Percentiles rank a stretch among this genome's conserved stretches.
Conservation (phyloP, 2,797 vertebrate species). For the Valencia hispanica region DNA sequence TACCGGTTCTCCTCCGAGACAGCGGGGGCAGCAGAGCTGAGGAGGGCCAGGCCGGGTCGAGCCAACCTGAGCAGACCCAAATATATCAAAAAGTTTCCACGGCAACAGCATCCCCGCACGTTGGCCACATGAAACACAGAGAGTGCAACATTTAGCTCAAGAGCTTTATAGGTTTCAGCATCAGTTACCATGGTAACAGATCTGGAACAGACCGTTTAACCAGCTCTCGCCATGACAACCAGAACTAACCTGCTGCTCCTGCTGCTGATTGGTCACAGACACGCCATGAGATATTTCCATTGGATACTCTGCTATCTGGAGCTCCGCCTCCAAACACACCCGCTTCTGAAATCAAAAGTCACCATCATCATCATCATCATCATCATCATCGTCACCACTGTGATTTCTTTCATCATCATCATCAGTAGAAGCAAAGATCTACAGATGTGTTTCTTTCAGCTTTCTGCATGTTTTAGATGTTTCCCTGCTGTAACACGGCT, state of each 20-base stretch:
- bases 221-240: neutral
- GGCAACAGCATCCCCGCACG: neutral
- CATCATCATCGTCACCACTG: too few species aligned
- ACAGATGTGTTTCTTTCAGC: neutral
- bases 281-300: conserved; percentile 48
- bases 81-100: neutral
- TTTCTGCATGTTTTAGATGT: too few species aligned
- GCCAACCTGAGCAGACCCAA: conserved; percentile 20
- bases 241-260: conserved; percentile 40
- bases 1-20: conserved; percentile 69
- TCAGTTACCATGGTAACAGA: neutral
- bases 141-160: neutral
- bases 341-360: conserved; percentile 54
- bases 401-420: too few species aligned
- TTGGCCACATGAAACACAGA: neutral
- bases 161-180: neutral
- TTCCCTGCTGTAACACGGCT: too few species aligned
- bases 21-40: conserved; percentile 52
- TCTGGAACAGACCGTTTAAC: neutral
- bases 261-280: conserved; percentile 30
- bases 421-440: neutral
- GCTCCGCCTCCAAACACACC: conserved; percentile 54
- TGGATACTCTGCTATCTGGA: conserved; percentile 39
- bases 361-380: neutral
- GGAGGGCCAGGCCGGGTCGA: conserved; percentile 8